phyloP scores from a whole-genome alignment of 2,888 invertebrate genomes.

The Chelonus formosanus region DNA sequence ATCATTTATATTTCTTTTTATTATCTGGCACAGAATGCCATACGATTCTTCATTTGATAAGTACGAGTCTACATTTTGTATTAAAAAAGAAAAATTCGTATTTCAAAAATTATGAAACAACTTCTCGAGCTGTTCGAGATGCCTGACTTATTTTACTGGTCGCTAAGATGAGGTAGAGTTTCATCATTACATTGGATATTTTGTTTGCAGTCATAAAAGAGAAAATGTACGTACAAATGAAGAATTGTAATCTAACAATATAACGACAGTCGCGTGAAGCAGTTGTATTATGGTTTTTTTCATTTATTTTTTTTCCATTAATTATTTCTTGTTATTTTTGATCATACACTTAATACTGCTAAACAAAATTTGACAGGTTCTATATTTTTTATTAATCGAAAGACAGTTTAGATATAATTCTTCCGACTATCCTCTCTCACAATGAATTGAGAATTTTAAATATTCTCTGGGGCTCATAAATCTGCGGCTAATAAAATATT shows the following conservation, averaged over 20 bases:
- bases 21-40: slow-evolving; percentile 1
- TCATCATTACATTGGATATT: slow-evolving; percentile 23
- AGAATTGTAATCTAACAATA: slow-evolving; percentile 11
- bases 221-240: slow-evolving; percentile 22
- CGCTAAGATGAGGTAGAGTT: slow-evolving; percentile 32
- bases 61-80: neutral
- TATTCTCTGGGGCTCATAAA: slow-evolving; percentile 11
- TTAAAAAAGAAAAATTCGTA: neutral
- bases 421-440: neutral
- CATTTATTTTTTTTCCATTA: slow-evolving; percentile 2
- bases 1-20: slow-evolving; percentile 6
- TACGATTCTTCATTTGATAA: slow-evolving; percentile 5
- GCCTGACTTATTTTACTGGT: slow-evolving; percentile 21
- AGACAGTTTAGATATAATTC: neutral
- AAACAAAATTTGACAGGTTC: slow-evolving; percentile 19
- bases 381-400: neutral
- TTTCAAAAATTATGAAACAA: slow-evolving; percentile 8
- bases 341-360: slow-evolving; percentile 30
- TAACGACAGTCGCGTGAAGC: slow-evolving; percentile 1
- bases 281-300: neutral
- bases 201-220: neutral
- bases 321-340: slow-evolving; percentile 8
- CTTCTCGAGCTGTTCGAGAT: slow-evolving; percentile 2
- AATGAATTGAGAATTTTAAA: slow-evolving; percentile 1
- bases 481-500: slow-evolving; percentile 38